phyloP scores from a whole-genome alignment of 2,797 vertebrate genomes.

The Rhinatrema bivittatum region DNA sequence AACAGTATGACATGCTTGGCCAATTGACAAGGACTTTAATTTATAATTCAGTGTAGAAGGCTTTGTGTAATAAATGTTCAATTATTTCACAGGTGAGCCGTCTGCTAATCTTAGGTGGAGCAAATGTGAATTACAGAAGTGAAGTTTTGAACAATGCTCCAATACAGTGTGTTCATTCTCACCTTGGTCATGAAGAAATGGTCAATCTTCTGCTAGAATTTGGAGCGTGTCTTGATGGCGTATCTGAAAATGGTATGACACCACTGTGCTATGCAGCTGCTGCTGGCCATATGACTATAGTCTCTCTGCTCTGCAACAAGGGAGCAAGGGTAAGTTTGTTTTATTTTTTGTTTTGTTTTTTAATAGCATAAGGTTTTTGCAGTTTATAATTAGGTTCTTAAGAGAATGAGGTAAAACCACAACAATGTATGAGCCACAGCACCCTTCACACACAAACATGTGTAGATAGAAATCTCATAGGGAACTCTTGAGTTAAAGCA shows the following conservation, averaged over 20 bases:
- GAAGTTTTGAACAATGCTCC: slow-evolving; percentile 93
- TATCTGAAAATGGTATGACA: slow-evolving; percentile 84
- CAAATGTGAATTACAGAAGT: slow-evolving; percentile 91
- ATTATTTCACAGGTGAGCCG: slow-evolving; percentile 80
- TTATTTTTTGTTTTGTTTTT: too few relatives aligned
- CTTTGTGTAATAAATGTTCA: too few relatives aligned
- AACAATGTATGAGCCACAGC: too few relatives aligned
- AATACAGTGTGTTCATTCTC: slow-evolving; percentile 85
- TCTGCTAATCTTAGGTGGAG: slow-evolving; percentile 87
- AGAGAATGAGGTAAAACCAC: too few relatives aligned
- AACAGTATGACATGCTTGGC: too few relatives aligned
- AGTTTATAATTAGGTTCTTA: too few relatives aligned
- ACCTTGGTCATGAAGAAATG: slow-evolving; percentile 91
- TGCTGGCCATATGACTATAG: slow-evolving; percentile 78
- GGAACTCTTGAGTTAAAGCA: too few relatives aligned
- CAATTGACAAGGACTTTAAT: too few relatives aligned
- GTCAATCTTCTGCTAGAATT: slow-evolving; percentile 81
- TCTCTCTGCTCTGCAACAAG: slow-evolving; percentile 76
- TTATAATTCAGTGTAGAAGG: too few relatives aligned
- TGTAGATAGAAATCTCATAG: too few relatives aligned
- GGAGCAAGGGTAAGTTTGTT: slow-evolving; percentile 73
- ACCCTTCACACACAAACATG: too few relatives aligned
- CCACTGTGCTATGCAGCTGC: slow-evolving; percentile 84
- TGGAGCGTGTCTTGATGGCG: slow-evolving; percentile 77
- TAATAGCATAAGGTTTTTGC: too few relatives aligned